Base-by-base conservation (phyloP, 1,140 invertebrate genomes). In the Caenorhabditis briggsae region DNA sequence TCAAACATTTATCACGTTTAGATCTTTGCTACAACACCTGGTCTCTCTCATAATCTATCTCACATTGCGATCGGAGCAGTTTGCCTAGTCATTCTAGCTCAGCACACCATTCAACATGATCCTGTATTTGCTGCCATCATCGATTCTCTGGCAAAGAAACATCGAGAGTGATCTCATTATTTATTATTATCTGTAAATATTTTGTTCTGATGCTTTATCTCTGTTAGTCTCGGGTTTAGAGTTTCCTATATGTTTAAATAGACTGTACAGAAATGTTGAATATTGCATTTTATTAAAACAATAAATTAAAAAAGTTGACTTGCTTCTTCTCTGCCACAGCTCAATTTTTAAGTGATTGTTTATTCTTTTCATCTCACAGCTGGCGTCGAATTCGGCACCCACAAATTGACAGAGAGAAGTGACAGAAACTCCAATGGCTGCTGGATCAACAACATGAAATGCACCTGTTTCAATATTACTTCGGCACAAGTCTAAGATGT, bases 51-150 rank as follows among this genome's bases (percentile, higher is more conserved):
- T 46, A 61, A 33, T 20, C 78, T 82, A 14, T 46, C 87, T 2
- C 88, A 88, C 56, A 61, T 88, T 16, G 87, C 82, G 11, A 84
- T 88, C 16, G 88, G 88, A 41, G 87, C 25, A 25, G 83, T 88
- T 5, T 70, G 89, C 70, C 78, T 88, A 5, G 23, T 85, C 18
- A 23, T 88, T 8, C 12, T 74, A 11, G 58, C 78, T 12, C 70
- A 65, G 14, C 53, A 84, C 25, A 88, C 61, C 3, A n/a, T 53
- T 25, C 70, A 78, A 78, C 70, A 78, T 50, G 70, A 78, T 53
- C 18, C 70, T 23, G 70, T 78, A 3, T 78, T 78, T 23, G n/a
- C 70, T 5, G n/a, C 18, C 2, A 50, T 78, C 14, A 50, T 78
- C 20, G 46, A 78, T 50, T 50, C 70, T n/a, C 53, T 78, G 7